phyloP scores from a whole-genome alignment of 2,797 vertebrate genomes.

The Pangasius sanitwongsei region DNA sequence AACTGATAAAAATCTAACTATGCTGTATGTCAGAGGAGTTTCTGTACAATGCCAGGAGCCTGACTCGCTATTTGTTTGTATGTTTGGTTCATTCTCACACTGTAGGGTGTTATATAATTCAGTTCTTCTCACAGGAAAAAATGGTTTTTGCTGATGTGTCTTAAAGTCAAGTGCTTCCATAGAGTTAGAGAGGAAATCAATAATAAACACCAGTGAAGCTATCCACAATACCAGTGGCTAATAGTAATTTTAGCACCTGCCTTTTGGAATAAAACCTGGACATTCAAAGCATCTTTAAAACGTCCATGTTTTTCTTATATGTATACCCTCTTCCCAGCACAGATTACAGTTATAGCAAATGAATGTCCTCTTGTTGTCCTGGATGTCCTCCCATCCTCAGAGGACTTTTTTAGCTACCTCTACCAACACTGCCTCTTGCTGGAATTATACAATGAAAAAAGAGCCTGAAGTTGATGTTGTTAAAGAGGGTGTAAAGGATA shows the following conservation, averaged over 20 bases:
- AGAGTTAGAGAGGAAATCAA: constrained; percentile 49
- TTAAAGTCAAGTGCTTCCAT: constrained; percentile 71
- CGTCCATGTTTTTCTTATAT: constrained; percentile 37
- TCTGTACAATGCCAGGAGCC: constrained; percentile 40
- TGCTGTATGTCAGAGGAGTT: constrained; percentile 41
- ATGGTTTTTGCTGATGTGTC: constrained; percentile 65
- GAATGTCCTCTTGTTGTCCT: constrained; percentile 50
- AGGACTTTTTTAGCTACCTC: constrained; percentile 60
- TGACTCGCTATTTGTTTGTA: constrained; percentile 41
- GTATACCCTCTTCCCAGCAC: constrained; percentile 45
- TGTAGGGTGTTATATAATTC: not conserved
- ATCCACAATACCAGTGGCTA: constrained; percentile 39
- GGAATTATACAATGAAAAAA: constrained; percentile 41
- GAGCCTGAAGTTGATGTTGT: constrained; percentile 39
- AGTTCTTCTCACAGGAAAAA: constrained; percentile 62
- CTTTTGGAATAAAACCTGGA: constrained; percentile 47
- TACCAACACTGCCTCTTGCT: constrained; percentile 53
- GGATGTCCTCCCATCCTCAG: constrained; percentile 16
- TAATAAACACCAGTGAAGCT: constrained; percentile 28
- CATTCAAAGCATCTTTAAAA: constrained; percentile 52
- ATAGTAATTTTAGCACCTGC: constrained; percentile 57
- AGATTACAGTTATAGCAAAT: constrained; percentile 45
- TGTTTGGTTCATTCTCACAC: constrained; percentile 40
- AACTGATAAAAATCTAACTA: constrained; percentile 29
- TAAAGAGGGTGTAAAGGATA: constrained; percentile 54